A percentile compares a stretch with the other conserved stretches of the same genome.
These are phyloP conservation scores for Microchirus variegatus DNA, from an alignment of 2,797 vertebrate genomes.

Conservation along the genomic window DNA sequence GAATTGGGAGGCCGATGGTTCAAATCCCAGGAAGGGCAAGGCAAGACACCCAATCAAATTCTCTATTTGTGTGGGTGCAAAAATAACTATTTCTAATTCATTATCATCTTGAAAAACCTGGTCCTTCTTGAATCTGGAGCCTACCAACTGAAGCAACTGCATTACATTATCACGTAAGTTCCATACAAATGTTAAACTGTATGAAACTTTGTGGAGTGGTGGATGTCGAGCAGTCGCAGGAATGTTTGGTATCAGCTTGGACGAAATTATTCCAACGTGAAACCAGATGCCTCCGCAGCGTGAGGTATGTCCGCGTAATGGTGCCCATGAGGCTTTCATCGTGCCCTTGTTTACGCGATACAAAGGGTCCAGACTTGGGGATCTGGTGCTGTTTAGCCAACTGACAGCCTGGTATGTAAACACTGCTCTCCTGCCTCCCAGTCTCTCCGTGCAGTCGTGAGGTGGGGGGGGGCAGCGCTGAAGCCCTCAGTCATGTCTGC, in stretches of 20 bases:
- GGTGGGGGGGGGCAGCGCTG: neutral
- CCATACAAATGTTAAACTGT: neutral
- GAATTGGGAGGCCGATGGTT: too few species aligned
- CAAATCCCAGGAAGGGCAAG: too few species aligned
- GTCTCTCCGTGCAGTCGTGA: neutral
- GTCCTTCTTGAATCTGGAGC: too few species aligned
- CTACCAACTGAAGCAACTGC: too few species aligned
- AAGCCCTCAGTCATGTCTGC: constrained; percentile 12
- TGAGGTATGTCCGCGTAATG: constrained; percentile 11
- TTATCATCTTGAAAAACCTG: too few species aligned
- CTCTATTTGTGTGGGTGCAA: too few species aligned
- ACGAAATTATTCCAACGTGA: constrained; percentile 10
- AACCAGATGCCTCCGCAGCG: constrained; percentile 14
- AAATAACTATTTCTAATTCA: too few species aligned
- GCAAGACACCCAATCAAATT: too few species aligned
- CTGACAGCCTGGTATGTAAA: constrained; percentile 73
- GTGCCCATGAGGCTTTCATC: constrained; percentile 63
- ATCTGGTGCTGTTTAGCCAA: constrained; percentile 61
- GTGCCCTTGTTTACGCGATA: constrained; percentile 59
- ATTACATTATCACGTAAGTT: neutral
- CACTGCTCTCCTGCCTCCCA: constrained; percentile 37
- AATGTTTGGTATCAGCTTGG: constrained; percentile 6
- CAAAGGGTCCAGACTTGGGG: constrained; percentile 26
- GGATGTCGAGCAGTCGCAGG: neutral
- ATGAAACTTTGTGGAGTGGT: neutral